phyloP scores from a whole-genome alignment of 2,888 invertebrate genomes.

The Stenichneumon culpator region DNA sequence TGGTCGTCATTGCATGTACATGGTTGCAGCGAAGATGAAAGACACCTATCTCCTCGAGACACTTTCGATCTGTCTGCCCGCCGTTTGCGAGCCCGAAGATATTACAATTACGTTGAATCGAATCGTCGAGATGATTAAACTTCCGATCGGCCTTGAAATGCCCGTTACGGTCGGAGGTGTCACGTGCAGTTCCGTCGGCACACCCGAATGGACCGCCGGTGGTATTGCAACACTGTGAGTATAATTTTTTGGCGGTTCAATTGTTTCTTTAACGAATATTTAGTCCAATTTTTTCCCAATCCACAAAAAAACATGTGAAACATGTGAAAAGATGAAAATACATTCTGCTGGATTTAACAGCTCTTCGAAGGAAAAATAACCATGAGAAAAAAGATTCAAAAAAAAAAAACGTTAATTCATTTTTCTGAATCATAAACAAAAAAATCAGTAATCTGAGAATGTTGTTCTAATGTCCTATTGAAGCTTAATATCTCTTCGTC shows the following conservation, averaged over 20 bases:
- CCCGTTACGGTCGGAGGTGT: conserved; percentile 18
- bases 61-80: conserved; percentile 85
- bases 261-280: not conserved
- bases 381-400: not conserved
- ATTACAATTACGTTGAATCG: conserved; percentile 69
- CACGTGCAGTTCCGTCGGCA: conserved; percentile 61
- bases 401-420: not conserved
- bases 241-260: not conserved
- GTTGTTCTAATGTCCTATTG: not conserved
- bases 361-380: not conserved
- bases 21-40: conserved; percentile 70
- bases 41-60: conserved; percentile 68
- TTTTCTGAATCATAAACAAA: too few relatives aligned
- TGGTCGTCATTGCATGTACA: conserved; percentile 84
- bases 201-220: conserved; percentile 66
- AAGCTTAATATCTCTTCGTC: not conserved
- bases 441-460: too few relatives aligned
- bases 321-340: not conserved
- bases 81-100: conserved; percentile 82
- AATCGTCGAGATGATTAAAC: conserved; percentile 29
- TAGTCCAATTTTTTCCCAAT: not conserved
- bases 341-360: not conserved
- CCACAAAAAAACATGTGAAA: too few relatives aligned
- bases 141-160: conserved; percentile 8
- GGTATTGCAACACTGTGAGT: conserved; percentile 69